Percentiles rank a stretch among this genome's conserved stretches.
Evolutionary conservation across 2,888 invertebrate species (phyloP).

Genomic region (Apeira syringaria): DNA sequence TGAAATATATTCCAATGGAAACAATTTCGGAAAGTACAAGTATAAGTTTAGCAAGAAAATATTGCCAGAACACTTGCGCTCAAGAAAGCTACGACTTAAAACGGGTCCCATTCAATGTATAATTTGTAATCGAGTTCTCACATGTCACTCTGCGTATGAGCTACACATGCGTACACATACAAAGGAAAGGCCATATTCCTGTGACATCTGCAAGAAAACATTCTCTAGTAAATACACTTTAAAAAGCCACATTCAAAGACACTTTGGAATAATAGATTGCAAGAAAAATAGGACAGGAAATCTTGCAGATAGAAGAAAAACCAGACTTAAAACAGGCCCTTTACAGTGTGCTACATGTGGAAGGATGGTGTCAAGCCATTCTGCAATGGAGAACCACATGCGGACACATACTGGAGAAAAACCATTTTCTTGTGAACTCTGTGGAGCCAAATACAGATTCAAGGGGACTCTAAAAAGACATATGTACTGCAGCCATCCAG

Average conservation of each 20-base stretch:
- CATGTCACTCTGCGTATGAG: slow-evolving; percentile 25
- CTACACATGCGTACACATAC: slow-evolving; percentile 28
- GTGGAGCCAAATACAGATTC: slow-evolving; percentile 53
- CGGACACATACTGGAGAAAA: slow-evolving; percentile 71
- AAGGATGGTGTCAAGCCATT: slow-evolving; percentile 49
- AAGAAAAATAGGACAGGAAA: slow-evolving; percentile 2
- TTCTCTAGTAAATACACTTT: slow-evolving; percentile 20
- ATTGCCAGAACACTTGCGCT: slow-evolving; percentile 19
- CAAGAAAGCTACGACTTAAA: slow-evolving; percentile 15
- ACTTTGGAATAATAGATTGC: slow-evolving; percentile 15
- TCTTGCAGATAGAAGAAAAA: slow-evolving; percentile 37
- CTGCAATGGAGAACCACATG: slow-evolving; percentile 66
- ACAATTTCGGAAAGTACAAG: slow-evolving; percentile 3
- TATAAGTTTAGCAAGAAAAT: slow-evolving; percentile 6
- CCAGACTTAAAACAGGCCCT: slow-evolving; percentile 45
- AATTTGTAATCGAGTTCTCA: slow-evolving; percentile 19
- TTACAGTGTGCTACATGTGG: slow-evolving; percentile 65
- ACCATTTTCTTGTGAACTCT: slow-evolving; percentile 58
- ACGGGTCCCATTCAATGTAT: slow-evolving; percentile 26
- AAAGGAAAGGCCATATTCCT: slow-evolving; percentile 27
- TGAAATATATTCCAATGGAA: slow-evolving; percentile 4
- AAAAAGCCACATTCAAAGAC: slow-evolving; percentile 24
- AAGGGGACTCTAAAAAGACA: slow-evolving; percentile 67
- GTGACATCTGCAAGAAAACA: slow-evolving; percentile 26
- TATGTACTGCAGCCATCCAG: slow-evolving; percentile 49